phyloP scores from a whole-genome alignment of 2,888 invertebrate species.

The Scrobipalpa atriplicella region DNA sequence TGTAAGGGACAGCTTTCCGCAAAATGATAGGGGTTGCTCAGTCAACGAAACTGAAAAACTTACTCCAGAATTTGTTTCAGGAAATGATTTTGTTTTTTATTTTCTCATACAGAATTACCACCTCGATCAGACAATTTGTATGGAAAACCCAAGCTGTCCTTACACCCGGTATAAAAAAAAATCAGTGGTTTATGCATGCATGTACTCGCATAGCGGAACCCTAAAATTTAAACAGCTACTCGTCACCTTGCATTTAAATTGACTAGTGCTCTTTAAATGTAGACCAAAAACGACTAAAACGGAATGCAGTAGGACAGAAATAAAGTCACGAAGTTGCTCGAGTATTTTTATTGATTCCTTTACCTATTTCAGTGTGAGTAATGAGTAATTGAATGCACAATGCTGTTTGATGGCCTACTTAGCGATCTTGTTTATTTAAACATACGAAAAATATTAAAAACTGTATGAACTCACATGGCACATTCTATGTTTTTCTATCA shows the following conservation, averaged over 20 bases:
- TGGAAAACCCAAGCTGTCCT: no score
- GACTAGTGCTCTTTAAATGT: constrained; percentile 38
- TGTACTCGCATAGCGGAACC: background rate
- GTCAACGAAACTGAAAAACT: no score
- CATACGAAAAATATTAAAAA: background rate
- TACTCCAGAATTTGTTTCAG: no score
- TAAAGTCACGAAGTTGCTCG: constrained; percentile 54
- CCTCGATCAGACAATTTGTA: no score
- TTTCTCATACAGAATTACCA: no score
- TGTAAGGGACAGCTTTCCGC: no score
- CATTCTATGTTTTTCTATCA: no score
- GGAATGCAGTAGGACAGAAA: constrained; percentile 53
- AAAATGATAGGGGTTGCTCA: no score
- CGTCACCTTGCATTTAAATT: constrained; percentile 3
- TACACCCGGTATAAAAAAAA: no score
- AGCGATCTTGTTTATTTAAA: background rate
- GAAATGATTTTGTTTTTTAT: no score
- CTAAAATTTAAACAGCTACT: background rate
- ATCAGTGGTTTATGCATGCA: background rate
- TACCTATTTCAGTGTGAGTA: constrained; percentile 37
- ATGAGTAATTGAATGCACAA: constrained; percentile 4
- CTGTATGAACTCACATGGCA: no score
- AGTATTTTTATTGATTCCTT: constrained; percentile 49
- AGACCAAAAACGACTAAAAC: constrained; percentile 45
- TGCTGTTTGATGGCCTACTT: background rate